These are phyloP conservation scores for Diabrotica balteata DNA, from an alignment of 2,888 invertebrate species.

Conservation along the genomic window DNA sequence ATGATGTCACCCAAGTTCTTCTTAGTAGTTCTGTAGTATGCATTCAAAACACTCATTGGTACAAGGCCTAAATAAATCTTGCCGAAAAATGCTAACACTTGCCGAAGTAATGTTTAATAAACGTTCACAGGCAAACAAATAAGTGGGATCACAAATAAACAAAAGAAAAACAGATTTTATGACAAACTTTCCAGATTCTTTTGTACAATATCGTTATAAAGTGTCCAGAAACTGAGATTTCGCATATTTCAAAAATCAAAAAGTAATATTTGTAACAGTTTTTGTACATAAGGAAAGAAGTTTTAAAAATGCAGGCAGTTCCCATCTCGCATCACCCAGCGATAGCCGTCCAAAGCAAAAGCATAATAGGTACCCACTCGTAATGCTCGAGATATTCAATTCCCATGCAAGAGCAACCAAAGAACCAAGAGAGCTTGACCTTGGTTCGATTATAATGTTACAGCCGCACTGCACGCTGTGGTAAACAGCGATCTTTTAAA, in stretches of 20 bases:
- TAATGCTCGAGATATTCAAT: conserved; percentile 39
- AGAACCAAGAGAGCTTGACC: conserved; percentile 40
- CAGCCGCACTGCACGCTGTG: conserved; percentile 33
- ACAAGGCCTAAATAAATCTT: too few species aligned
- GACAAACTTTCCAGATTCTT: too few species aligned
- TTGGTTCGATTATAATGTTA: conserved; percentile 48
- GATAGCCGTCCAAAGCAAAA: not conserved
- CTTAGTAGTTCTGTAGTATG: too few species aligned
- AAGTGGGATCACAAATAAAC: too few species aligned
- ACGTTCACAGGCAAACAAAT: too few species aligned
- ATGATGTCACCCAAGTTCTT: too few species aligned
- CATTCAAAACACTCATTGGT: too few species aligned
- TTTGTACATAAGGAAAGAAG: not conserved
- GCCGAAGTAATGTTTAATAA: too few species aligned
- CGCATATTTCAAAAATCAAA: not conserved
- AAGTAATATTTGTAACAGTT: not conserved
- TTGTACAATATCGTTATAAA: too few species aligned
- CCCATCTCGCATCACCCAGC: conserved; percentile 1
- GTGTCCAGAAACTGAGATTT: not conserved
- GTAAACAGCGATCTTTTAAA: conserved; percentile 42
- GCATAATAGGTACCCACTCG: conserved; percentile 21
- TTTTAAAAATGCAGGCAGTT: conserved; percentile 12
- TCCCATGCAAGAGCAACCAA: conserved; percentile 42
- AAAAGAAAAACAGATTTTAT: too few species aligned
- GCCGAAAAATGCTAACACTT: too few species aligned